Conservation (phyloP, 2,113 vertebrate species). For the Rhinichthys klamathensis region DNA sequence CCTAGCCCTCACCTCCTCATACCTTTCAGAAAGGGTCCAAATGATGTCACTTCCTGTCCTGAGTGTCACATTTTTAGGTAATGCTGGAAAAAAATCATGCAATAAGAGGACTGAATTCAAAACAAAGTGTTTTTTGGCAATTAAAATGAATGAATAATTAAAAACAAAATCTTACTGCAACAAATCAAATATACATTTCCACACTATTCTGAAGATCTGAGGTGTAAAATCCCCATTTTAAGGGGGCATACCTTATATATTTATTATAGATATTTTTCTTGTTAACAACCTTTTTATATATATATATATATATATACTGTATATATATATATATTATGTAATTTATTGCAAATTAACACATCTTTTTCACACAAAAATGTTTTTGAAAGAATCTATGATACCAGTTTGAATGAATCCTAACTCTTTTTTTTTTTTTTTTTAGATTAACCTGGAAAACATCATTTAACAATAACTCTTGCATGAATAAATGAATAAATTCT, state of each 20-base stretch:
- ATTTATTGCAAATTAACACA: too few relatives aligned
- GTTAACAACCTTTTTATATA: too few relatives aligned
- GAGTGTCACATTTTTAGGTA: not conserved
- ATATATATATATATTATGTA: too few relatives aligned
- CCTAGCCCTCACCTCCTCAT: too few relatives aligned
- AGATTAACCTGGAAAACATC: not conserved
- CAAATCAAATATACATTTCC: too few relatives aligned
- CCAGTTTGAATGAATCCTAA: not conserved
- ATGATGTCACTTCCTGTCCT: not conserved
- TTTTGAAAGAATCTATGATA: not conserved
- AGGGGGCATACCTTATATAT: too few relatives aligned
- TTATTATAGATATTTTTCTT: not conserved
- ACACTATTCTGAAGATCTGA: too few relatives aligned
- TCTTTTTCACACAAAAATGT: too few relatives aligned
- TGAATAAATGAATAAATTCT: constrained; percentile 20
- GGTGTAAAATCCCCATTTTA: too few relatives aligned
- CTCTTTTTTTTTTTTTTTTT: not conserved
- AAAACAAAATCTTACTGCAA: not conserved
- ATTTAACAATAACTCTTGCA: not conserved
- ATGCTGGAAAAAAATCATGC: not conserved
- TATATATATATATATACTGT: too few relatives aligned
- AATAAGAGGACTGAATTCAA: not conserved
- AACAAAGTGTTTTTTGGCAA: not conserved
- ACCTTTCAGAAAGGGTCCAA: not conserved
- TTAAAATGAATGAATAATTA: not conserved